Percentiles rank a stretch among this genome's conserved stretches.
These are phyloP conservation scores for Lonchura striata DNA, from an alignment of 2,113 vertebrate genomes.

Conservation along the genomic window DNA sequence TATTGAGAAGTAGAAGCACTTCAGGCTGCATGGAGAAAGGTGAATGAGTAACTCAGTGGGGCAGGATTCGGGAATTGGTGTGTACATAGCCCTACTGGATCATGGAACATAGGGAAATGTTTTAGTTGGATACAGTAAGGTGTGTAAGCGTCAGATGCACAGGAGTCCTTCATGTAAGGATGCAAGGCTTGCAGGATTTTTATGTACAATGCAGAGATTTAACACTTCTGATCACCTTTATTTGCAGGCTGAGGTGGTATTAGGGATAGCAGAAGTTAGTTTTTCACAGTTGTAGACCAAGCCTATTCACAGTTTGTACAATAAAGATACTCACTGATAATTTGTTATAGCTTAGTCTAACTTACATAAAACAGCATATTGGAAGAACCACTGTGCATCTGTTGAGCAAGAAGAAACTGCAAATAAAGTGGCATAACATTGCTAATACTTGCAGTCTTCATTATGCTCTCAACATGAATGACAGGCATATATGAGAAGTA, in stretches of 20 bases:
- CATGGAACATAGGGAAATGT: not conserved
- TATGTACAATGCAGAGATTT: not conserved
- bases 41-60: not conserved
- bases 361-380: not conserved
- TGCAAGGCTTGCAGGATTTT: not conserved
- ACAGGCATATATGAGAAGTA: not conserved
- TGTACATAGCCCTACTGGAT: not conserved
- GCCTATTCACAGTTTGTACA: not conserved
- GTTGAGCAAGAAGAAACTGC: not conserved
- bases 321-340: not conserved
- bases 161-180: not conserved
- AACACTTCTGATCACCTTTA: not conserved
- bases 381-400: not conserved
- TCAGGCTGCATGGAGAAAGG: not conserved
- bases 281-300: not conserved
- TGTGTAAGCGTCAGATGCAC: not conserved
- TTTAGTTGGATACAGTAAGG: not conserved
- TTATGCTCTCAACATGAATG: not conserved
- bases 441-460: not conserved
- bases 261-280: not conserved
- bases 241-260: not conserved
- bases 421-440: not conserved
- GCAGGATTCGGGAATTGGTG: not conserved
- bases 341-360: not conserved
- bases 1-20: not conserved